Conservation (phyloP, 2,888 invertebrate species). For the Cheiracanthium punctorium region DNA sequence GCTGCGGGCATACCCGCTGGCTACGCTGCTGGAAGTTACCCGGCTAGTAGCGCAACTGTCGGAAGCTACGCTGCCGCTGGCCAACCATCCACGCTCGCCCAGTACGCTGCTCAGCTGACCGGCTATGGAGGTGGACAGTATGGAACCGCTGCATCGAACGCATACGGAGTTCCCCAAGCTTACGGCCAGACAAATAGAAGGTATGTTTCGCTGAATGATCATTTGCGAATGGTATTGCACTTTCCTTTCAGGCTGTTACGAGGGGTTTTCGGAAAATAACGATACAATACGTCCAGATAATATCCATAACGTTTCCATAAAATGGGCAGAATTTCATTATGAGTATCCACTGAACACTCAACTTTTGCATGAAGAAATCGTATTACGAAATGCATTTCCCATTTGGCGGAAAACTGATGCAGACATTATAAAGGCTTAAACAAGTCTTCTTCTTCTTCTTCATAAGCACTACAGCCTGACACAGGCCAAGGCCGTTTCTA, state of each 20-base stretch:
- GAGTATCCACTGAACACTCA: no score
- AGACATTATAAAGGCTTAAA: no score
- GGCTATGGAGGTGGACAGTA: constrained; percentile 44
- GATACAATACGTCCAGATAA: no score
- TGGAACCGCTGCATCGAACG: constrained; percentile 16
- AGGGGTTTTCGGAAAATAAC: no score
- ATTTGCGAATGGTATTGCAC: background rate
- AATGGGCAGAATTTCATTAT: no score
- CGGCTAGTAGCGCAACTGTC: constrained; percentile 54
- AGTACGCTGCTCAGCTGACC: constrained; percentile 64
- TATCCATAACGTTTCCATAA: no score
- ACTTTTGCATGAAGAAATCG: no score
- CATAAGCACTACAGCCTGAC: no score
- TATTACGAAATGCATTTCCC: no score
- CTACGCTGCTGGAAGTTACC: constrained; percentile 49
- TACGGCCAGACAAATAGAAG: constrained; percentile 64
- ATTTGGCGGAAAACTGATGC: no score
- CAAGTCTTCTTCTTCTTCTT: no score
- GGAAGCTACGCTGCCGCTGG: constrained; percentile 58
- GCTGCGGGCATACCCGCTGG: constrained; percentile 42
- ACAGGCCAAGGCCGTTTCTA: no score
- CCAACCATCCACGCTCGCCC: constrained; percentile 57
- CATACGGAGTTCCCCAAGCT: constrained; percentile 48
- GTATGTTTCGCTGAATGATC: background rate
- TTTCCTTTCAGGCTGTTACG: background rate